These are phyloP conservation scores for Alca torda DNA, from an alignment of 2,797 vertebrate species.

Conservation along the genomic window DNA sequence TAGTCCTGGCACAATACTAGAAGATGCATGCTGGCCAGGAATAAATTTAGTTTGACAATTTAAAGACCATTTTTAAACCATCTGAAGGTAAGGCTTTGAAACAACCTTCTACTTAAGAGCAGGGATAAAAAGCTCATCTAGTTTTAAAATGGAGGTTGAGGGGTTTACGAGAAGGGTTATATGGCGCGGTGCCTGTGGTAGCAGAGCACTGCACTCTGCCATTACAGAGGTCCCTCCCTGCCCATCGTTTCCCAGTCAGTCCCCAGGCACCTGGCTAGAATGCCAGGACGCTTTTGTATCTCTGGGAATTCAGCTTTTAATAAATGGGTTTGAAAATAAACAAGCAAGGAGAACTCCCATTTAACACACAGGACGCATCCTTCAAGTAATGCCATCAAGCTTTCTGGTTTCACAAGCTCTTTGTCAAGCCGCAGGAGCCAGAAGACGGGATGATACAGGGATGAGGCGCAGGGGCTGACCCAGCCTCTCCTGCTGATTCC, in stretches of 20 bases:
- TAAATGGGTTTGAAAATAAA: neutral
- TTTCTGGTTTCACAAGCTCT: neutral
- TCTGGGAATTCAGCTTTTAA: neutral
- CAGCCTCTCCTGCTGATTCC: neutral
- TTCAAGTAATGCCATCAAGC: neutral
- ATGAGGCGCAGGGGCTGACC: neutral
- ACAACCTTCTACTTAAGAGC: neutral
- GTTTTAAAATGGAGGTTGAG: neutral
- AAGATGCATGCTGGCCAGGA: neutral
- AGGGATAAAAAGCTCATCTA: neutral
- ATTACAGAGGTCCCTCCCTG: neutral
- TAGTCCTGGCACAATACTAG: neutral
- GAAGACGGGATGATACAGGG: neutral
- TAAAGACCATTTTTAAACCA: neutral
- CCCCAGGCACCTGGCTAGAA: neutral
- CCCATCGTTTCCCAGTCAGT: neutral
- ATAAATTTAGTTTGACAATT: neutral
- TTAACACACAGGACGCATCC: neutral
- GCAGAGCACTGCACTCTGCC: neutral
- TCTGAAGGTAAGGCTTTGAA: neutral
- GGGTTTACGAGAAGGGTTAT: neutral
- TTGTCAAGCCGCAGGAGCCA: neutral
- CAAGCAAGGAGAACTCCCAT: neutral
- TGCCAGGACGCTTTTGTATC: neutral
- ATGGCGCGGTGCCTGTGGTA: fast-evolving